A percentile compares a stretch with the other conserved stretches of the same genome.
Evolutionary conservation across 2,113 vertebrate genomes (phyloP).

Genomic region (Megaptera novaeangliae): DNA sequence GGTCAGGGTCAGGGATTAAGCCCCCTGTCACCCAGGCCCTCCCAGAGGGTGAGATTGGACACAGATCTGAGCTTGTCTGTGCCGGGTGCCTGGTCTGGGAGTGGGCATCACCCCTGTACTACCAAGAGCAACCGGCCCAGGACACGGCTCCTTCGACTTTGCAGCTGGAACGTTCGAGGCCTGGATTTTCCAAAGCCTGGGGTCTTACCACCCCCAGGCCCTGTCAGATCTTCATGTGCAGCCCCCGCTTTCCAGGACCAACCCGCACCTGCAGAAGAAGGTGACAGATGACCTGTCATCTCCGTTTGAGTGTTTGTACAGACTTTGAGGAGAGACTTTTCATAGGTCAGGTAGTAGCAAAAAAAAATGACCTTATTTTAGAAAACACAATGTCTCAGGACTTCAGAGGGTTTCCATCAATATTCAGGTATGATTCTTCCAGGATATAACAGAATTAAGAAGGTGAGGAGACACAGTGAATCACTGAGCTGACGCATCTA

Average conservation of each 20-base stretch:
- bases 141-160: accelerated
- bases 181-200: background rate
- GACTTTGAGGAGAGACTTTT: background rate
- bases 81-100: background rate
- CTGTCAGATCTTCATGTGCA: accelerated
- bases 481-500: constrained; percentile 44
- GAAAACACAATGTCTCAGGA: background rate
- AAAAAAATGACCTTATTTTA: constrained; percentile 10
- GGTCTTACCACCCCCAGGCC: background rate
- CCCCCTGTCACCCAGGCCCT: background rate
- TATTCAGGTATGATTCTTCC: background rate
- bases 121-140: accelerated
- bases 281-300: accelerated
- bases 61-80: background rate
- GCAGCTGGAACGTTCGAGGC: accelerated
- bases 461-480: background rate
- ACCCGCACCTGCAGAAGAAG: background rate
- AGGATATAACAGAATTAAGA: background rate
- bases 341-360: background rate
- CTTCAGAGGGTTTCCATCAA: background rate
- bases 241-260: background rate
- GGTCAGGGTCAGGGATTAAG: background rate
- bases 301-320: accelerated
- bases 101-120: accelerated
- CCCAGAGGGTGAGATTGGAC: accelerated